Base-by-base conservation (phyloP, 2,888 invertebrate genomes). In the Scaptomyza cyrtandrae region DNA sequence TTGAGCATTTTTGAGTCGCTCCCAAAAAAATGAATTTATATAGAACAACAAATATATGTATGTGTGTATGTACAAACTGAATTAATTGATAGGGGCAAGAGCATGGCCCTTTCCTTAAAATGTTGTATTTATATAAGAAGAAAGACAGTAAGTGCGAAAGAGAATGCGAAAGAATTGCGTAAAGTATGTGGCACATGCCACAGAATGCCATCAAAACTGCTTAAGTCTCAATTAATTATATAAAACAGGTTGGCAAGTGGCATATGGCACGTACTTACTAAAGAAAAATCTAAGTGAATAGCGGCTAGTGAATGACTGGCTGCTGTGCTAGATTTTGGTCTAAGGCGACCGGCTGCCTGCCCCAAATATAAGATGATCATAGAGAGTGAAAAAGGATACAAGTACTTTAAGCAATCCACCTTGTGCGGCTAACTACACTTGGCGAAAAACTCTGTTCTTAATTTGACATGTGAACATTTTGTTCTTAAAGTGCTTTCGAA, bases 161-260 rank as follows among this genome's bases (percentile, higher is more conserved):
- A 43, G 58, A 62, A 63, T 37, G 46, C 31, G 16, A 52, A 58
- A 66, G 69, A 81, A 83, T 86, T 80, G 86, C 86, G 82, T 86
- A 85, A 84, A 85, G 67, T 75, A 54, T 63, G 44, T 50, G 60
- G 35, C 58, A 53, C 60, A 64, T 70, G 49, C 33, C 33, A 16
- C 33, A 9, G 71, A 79, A 71, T 78, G 79, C 70, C 81, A 81
- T 81, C 81, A 81, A 78, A 81, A 39, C n/a, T 79, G 68, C 78
- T 73, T 71, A 78, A 71, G 72, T 73, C 10, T 16, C 16, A 80
- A 79, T 19, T 9, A 49, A 83, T 85, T 84, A 83, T 71, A 83
- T 79, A 86, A 83, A 85, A 33, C 9, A 24, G 24, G 2, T 24
- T 24, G 29, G 11, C 19, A 24, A 10, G 11, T 53, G 14, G 11